Conservation (phyloP, 37 sponge, comb jelly and placozoan species). For the Eunapius fragilis region DNA sequence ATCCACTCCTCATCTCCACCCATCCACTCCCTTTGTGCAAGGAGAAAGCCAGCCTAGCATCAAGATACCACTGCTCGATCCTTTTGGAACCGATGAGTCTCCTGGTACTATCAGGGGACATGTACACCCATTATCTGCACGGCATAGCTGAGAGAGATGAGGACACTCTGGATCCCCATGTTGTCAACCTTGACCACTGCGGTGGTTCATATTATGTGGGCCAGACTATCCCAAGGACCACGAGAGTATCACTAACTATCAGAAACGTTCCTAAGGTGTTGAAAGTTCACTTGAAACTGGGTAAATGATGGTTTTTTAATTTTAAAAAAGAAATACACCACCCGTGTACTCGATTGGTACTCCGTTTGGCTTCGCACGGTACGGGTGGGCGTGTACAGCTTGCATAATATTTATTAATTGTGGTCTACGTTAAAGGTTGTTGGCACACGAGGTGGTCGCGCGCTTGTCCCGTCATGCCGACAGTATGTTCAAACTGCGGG, state of each 20-base stretch:
- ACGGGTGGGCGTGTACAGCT: too few relatives aligned
- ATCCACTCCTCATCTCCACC: neutral
- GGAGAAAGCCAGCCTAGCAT: constrained; percentile 39
- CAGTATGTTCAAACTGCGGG: constrained; percentile 88
- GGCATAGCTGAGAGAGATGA: constrained; percentile 67
- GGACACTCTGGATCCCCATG: constrained; percentile 50
- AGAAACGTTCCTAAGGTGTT: constrained; percentile 92
- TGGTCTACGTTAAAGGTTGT: neutral
- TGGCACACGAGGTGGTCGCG: neutral
- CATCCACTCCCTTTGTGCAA: neutral
- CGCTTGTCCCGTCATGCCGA: constrained; percentile 49
- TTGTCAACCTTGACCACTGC: constrained; percentile 51
- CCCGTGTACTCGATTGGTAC: too few relatives aligned
- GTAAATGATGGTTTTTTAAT: constrained; percentile 13
- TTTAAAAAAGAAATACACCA: too few relatives aligned
- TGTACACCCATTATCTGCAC: constrained; percentile 87
- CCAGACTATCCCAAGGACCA: constrained; percentile 61
- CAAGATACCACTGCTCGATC: constrained; percentile 72
- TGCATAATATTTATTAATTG: too few relatives aligned
- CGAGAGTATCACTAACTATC: constrained; percentile 95
- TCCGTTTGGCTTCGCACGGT: too few relatives aligned
- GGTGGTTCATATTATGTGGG: constrained; percentile 8
- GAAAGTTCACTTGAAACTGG: constrained; percentile 70
- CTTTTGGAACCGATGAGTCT: constrained; percentile 95
- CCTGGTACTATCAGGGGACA: constrained; percentile 77